phyloP scores from a whole-genome alignment of 30 jellyfish, hydroid and myxozoan species.

The Hydractinia symbiolongicarpus region DNA sequence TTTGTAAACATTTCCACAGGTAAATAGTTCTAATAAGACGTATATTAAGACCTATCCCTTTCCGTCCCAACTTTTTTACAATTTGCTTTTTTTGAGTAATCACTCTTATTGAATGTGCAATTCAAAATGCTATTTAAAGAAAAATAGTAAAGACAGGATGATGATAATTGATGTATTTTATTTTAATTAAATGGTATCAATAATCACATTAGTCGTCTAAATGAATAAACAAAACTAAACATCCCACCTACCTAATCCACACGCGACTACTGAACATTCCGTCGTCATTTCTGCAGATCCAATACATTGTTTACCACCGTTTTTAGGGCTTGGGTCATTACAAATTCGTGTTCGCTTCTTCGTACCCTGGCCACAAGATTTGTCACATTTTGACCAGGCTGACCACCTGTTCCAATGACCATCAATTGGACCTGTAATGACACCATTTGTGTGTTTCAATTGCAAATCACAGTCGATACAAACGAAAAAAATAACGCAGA shows the following conservation, averaged over 20 bases:
- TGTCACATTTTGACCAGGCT: constrained; percentile 62
- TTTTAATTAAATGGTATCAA: too few relatives aligned
- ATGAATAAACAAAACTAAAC: not conserved
- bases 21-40: not conserved
- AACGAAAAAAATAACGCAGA: not conserved
- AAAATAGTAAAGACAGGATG: too few relatives aligned
- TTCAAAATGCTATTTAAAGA: too few relatives aligned
- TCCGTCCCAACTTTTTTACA: too few relatives aligned
- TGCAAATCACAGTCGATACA: not conserved
- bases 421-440: constrained; percentile 51
- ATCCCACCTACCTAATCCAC: constrained; percentile 62
- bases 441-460: not conserved
- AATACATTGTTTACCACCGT: constrained; percentile 66
- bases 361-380: constrained; percentile 65
- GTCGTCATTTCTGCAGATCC: constrained; percentile 33
- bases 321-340: constrained; percentile 74
- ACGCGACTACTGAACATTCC: constrained; percentile 38
- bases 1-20: not conserved
- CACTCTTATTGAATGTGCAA: too few relatives aligned
- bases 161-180: too few relatives aligned
- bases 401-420: constrained; percentile 96
- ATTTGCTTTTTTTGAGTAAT: too few relatives aligned
- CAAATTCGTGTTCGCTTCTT: constrained; percentile 54
- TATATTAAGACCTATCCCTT: too few relatives aligned
- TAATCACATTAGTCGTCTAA: not conserved